These are phyloP conservation scores for Galaxea fascicularis DNA, from an alignment of 92 coral and sea anemone genomes.

Conservation along the genomic window DNA sequence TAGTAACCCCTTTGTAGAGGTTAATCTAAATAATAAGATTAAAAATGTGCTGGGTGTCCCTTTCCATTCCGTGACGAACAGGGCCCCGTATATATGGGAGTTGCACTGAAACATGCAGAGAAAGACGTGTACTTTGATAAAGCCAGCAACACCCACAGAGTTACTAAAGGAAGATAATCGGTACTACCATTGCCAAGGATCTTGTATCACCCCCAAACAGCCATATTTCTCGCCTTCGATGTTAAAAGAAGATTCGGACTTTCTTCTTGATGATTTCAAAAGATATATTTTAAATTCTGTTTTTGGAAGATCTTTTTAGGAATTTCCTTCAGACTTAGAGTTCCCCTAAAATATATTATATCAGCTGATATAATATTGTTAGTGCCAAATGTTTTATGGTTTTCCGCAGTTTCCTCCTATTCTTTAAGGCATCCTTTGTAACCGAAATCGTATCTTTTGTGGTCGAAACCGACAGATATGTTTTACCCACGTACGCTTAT, in stretches of 20 bases:
- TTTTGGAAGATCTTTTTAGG: conserved; percentile 17
- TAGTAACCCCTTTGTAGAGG: conserved; percentile 8
- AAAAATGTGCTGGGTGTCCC: conserved; percentile 46
- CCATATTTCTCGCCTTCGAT: too few relatives aligned
- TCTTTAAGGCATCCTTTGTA: too few relatives aligned
- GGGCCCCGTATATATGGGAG: conserved; percentile 28
- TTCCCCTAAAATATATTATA: conserved; percentile 22
- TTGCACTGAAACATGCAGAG: conserved; percentile 29
- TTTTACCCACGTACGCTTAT: too few relatives aligned
- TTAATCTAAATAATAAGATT: conserved; percentile 30
- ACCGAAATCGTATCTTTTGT: too few relatives aligned
- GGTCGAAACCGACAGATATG: too few relatives aligned
- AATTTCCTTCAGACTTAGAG: conserved; percentile 21
- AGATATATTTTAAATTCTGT: conserved; percentile 11
- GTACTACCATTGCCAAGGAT: neutral
- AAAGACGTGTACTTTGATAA: conserved; percentile 37
- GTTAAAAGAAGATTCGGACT: neutral
- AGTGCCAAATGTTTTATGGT: too few relatives aligned
- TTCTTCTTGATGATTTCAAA: conserved; percentile 35
- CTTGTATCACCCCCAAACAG: too few relatives aligned
- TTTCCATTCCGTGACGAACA: conserved; percentile 34
- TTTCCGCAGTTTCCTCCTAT: too few relatives aligned
- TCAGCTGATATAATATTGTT: too few relatives aligned
- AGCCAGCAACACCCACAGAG: conserved; percentile 9
- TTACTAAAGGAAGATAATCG: conserved; percentile 9